phyloP scores from a whole-genome alignment of 1,140 invertebrate species.

The Charaxes varanes region DNA sequence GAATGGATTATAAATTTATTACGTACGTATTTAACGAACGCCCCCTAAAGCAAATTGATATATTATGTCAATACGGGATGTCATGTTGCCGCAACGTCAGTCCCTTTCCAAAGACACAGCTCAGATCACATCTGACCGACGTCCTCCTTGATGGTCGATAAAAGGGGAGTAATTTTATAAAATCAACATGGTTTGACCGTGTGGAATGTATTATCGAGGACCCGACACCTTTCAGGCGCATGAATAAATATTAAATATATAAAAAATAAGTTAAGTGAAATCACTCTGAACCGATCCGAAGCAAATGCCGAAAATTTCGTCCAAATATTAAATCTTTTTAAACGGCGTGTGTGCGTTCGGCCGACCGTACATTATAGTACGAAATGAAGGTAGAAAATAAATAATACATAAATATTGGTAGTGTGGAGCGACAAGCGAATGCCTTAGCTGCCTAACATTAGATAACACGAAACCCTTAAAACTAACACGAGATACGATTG shows the following conservation, averaged over 20 bases:
- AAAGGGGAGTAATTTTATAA: slow-evolving; percentile 28
- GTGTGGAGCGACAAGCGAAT: slow-evolving; percentile 52
- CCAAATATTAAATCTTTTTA: too few relatives aligned
- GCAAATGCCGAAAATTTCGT: too few relatives aligned
- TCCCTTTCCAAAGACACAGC: slow-evolving; percentile 51
- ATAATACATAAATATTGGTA: slow-evolving; percentile 28
- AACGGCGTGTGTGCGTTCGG: slow-evolving; percentile 6
- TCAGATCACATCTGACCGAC: slow-evolving; percentile 66
- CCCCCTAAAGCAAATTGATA: too few relatives aligned
- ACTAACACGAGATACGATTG: slow-evolving; percentile 53
- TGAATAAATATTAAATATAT: slow-evolving; percentile 43
- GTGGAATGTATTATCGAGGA: slow-evolving; percentile 67
- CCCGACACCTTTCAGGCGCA: slow-evolving; percentile 70
- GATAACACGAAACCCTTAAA: slow-evolving; percentile 66
- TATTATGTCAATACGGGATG: too few relatives aligned
- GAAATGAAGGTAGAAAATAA: slow-evolving; percentile 5
- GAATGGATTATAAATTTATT: too few relatives aligned
- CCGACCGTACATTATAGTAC: slow-evolving; percentile 17
- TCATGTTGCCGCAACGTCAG: slow-evolving; percentile 21
- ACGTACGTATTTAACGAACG: too few relatives aligned
- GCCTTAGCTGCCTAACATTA: slow-evolving; percentile 64
- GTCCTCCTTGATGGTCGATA: slow-evolving; percentile 28
- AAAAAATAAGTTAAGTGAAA: slow-evolving; percentile 26
- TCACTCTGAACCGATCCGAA: too few relatives aligned
- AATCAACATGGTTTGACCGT: slow-evolving; percentile 66